These are phyloP conservation scores for Neopelma chrysocephalum DNA, from an alignment of 2,797 vertebrate genomes.

Conservation along the genomic window DNA sequence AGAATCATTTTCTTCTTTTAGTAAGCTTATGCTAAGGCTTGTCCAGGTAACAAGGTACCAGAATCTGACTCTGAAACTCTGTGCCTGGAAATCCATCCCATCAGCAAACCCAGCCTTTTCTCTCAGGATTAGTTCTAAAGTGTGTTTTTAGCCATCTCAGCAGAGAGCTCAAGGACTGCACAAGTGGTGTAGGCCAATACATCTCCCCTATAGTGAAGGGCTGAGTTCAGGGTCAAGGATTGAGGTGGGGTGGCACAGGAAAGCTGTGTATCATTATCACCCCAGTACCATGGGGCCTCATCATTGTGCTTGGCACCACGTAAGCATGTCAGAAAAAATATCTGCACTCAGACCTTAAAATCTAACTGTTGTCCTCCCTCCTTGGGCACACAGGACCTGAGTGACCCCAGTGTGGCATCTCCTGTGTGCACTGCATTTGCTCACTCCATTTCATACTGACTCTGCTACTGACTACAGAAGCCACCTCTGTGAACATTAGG, in stretches of 20 bases:
- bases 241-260: not conserved
- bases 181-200: not conserved
- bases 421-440: not conserved
- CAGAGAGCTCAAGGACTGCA: not conserved
- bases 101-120: not conserved
- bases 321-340: not conserved
- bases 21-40: not conserved
- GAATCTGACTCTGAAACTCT: not conserved
- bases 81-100: not conserved
- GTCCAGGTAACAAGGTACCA: not conserved
- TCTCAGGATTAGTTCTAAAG: not conserved
- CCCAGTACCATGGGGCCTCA: fast-evolving
- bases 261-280: not conserved
- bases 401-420: not conserved
- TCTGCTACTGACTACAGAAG: not conserved
- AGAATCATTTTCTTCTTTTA: not conserved
- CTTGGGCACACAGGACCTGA: not conserved
- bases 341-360: not conserved
- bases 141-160: not conserved
- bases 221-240: not conserved
- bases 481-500: not conserved
- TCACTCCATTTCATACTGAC: not conserved
- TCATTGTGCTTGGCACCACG: not conserved
- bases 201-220: not conserved
- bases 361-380: not conserved